Percentiles rank a stretch among this genome's conserved stretches.
Evolutionary conservation across 2,797 vertebrate genomes (phyloP).

Genomic region (Falco concolor): DNA sequence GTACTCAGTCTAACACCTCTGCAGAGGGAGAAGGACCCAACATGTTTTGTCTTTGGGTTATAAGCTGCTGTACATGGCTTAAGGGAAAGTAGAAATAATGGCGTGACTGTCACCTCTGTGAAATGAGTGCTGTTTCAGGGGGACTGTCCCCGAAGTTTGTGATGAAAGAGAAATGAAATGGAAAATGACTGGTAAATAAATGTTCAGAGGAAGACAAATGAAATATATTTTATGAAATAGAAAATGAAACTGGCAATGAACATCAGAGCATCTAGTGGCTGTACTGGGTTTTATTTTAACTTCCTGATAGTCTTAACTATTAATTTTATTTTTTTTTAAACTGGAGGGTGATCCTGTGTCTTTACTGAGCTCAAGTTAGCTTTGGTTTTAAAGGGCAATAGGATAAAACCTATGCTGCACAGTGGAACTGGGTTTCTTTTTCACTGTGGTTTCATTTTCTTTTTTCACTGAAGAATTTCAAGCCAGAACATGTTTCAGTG

Average conservation of each 20-base stretch:
- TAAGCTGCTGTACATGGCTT: neutral
- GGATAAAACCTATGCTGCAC: neutral
- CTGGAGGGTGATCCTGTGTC: neutral
- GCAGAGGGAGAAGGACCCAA: neutral
- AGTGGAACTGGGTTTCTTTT: neutral
- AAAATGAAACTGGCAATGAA: neutral
- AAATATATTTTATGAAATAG: neutral
- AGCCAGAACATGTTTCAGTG: slow-evolving; percentile 40
- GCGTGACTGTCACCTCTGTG: neutral
- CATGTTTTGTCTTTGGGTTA: neutral
- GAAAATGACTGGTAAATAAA: neutral
- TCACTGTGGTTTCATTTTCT: slow-evolving; percentile 49
- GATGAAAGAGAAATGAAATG: fast-evolving
- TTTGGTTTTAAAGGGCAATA: neutral
- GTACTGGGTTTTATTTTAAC: neutral
- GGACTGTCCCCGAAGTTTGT: neutral
- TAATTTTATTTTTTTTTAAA: neutral
- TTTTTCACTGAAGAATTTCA: slow-evolving; percentile 37
- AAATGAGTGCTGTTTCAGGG: neutral
- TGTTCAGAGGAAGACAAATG: neutral
- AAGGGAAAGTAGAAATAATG: neutral
- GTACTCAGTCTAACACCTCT: neutral
- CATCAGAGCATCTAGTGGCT: neutral
- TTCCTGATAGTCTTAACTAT: neutral
- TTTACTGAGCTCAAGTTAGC: neutral